phyloP scores from a whole-genome alignment of 2,888 invertebrate genomes.

The Perizoma affinitatum region DNA sequence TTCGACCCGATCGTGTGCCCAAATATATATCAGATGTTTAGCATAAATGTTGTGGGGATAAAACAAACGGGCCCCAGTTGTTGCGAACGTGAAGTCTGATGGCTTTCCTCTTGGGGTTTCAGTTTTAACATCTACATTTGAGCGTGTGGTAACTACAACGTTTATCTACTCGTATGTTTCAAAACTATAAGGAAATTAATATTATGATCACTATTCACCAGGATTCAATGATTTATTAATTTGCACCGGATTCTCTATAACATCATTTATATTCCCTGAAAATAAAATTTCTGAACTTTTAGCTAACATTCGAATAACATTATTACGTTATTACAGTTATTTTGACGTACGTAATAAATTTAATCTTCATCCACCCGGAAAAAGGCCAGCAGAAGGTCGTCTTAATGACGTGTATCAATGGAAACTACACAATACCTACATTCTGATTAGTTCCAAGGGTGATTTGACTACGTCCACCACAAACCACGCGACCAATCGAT shows the following conservation, averaged over 20 bases:
- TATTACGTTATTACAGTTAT: too few relatives aligned
- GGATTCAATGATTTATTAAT: too few relatives aligned
- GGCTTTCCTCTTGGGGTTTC: constrained; percentile 25
- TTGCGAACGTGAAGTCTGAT: constrained; percentile 40
- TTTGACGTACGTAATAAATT: constrained; percentile 6
- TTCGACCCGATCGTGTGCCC: constrained; percentile 59
- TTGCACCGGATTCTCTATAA: too few relatives aligned
- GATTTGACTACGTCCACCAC: constrained; percentile 15
- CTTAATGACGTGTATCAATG: too few relatives aligned
- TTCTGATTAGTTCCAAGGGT: constrained; percentile 8
- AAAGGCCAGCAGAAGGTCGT: background rate
- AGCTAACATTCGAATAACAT: too few relatives aligned
- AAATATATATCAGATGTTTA: constrained; percentile 66
- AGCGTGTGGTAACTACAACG: too few relatives aligned
- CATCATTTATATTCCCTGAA: too few relatives aligned
- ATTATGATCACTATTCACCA: too few relatives aligned
- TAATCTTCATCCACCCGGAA: constrained; percentile 5
- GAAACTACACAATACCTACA: background rate
- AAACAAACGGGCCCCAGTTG: constrained; percentile 48
- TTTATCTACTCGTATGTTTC: background rate
- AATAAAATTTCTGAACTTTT: too few relatives aligned
- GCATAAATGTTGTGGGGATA: constrained; percentile 66
- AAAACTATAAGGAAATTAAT: too few relatives aligned
- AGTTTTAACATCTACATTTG: background rate
- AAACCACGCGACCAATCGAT: constrained; percentile 40